Evolutionary conservation across 2,888 invertebrate genomes (phyloP).

Genomic region (Andrena chrysosceles): DNA sequence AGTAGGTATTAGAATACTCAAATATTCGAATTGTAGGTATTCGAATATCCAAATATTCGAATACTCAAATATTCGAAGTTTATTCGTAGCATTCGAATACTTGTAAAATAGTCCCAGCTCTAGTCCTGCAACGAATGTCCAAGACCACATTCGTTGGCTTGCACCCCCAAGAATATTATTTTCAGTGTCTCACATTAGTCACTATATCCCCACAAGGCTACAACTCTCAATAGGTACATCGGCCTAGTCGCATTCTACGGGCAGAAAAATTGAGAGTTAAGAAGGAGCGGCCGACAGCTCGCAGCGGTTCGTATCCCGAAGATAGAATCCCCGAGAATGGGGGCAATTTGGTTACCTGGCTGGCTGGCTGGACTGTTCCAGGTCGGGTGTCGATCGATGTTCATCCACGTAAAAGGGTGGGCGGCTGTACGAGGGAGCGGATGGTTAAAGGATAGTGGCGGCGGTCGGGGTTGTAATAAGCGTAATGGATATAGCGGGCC

Average conservation of each 20-base stretch:
- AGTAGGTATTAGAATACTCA: too few relatives aligned
- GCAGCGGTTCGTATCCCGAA: constrained; percentile 7
- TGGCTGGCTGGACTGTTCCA: constrained; percentile 70
- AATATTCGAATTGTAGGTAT: too few relatives aligned
- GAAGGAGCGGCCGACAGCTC: constrained; percentile 30
- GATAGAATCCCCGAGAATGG: constrained; percentile 57
- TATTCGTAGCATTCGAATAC: too few relatives aligned
- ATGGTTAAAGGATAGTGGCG: constrained; percentile 71
- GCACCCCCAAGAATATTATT: too few relatives aligned
- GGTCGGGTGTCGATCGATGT: constrained; percentile 83
- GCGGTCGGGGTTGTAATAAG: constrained; percentile 85
- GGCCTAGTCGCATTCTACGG: constrained; percentile 14
- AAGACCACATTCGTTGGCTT: too few relatives aligned
- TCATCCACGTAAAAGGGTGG: constrained; percentile 82
- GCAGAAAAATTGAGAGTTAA: constrained; percentile 39
- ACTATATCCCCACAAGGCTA: too few relatives aligned
- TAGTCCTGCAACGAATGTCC: too few relatives aligned
- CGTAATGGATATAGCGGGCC: constrained; percentile 86
- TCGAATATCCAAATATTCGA: too few relatives aligned
- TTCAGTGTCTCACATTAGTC: too few relatives aligned
- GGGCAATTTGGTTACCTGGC: constrained; percentile 75
- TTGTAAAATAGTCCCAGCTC: too few relatives aligned
- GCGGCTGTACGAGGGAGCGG: constrained; percentile 76
- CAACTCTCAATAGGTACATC: background rate
- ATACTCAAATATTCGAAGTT: too few relatives aligned